Evolutionary conservation across 2,888 invertebrate species (phyloP), one percentile per base, ranked within the genome.

Genomic region (Nesidiocoris tenuis): DNA sequence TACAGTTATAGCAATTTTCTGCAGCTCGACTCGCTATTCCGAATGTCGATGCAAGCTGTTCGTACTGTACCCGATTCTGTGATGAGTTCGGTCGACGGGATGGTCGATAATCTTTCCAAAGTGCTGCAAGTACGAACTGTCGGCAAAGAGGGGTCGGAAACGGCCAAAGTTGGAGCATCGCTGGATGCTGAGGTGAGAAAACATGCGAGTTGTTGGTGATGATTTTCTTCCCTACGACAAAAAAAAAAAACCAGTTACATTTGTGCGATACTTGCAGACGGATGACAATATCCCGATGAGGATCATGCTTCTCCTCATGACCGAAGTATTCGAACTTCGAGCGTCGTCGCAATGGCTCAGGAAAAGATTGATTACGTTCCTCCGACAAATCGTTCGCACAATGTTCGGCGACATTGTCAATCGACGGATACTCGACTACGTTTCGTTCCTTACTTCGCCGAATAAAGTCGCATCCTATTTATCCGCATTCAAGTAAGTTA

Each of bases 381-480:
- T 94, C 19, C 85, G 92, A 18, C 91, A 93, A 84, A 89, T 94
- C 74, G 88, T 94, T 66, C 88, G 91, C 79, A 90, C 91, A 18
- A 91, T 92, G 86, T 90, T 92, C 82, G 93, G 93, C 19, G 92
- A 93, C 82, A 91, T 91, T 79, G 91, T 94, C 56, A 94, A 94
- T 84, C 86, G 94, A 81, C 90, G 93, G 83, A 96, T 96, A 78
- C 87, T 95, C 70, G 95, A 96, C 81, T 90, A 93, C 81, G 95
- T 96, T 0, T 91, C 93, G 22, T 89, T 90, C 78, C 85, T 95
- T 81, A 96, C 96, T 0, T 93, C 94, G 79, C 94, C 95, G 0
- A 90, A 92, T 79, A 94, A 94, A 82, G 91, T 96, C 61, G 93
- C 95, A 0, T 92, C 92, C 81, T 95, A 95, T 84, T 86, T 96